Conservation (phyloP, 2,888 invertebrate species). For the Nephrotoma guestfalica region DNA sequence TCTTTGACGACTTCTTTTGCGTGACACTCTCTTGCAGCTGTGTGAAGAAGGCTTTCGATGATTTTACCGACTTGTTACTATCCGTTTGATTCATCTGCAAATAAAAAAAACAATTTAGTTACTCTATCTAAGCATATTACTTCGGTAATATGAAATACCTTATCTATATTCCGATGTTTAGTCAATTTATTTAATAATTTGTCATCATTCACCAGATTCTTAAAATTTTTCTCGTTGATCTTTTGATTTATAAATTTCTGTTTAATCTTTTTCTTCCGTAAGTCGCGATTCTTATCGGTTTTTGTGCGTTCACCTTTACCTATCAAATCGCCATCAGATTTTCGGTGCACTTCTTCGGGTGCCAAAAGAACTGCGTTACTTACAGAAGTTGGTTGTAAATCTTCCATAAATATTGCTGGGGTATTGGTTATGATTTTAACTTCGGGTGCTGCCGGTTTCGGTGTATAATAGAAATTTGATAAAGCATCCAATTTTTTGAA, state of each 20-base stretch:
- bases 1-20: constrained; percentile 8
- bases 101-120: constrained; percentile 11
- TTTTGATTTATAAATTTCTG: constrained; percentile 43
- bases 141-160: constrained; percentile 28
- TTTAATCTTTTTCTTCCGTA: constrained; percentile 71
- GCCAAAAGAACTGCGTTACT: constrained; percentile 76
- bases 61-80: constrained; percentile 40
- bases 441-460: constrained; percentile 72
- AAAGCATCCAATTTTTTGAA: constrained; percentile 83
- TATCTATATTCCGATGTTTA: constrained; percentile 48
- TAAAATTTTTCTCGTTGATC: constrained; percentile 35
- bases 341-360: constrained; percentile 75
- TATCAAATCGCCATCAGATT: constrained; percentile 38
- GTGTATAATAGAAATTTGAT: constrained; percentile 88
- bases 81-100: constrained; percentile 33
- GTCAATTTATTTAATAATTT: constrained; percentile 45
- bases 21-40: constrained; percentile 66
- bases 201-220: constrained; percentile 21
- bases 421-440: constrained; percentile 80
- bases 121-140: constrained; percentile 6
- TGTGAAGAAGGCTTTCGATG: constrained; percentile 73
- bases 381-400: constrained; percentile 82
- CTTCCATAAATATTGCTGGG: constrained; percentile 86
- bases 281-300: constrained; percentile 79
- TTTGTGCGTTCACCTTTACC: constrained; percentile 66